Percentiles rank a stretch among this genome's conserved stretches.
phyloP scores from a whole-genome alignment of 1,140 invertebrate genomes.

The Polyergus mexicanus region DNA sequence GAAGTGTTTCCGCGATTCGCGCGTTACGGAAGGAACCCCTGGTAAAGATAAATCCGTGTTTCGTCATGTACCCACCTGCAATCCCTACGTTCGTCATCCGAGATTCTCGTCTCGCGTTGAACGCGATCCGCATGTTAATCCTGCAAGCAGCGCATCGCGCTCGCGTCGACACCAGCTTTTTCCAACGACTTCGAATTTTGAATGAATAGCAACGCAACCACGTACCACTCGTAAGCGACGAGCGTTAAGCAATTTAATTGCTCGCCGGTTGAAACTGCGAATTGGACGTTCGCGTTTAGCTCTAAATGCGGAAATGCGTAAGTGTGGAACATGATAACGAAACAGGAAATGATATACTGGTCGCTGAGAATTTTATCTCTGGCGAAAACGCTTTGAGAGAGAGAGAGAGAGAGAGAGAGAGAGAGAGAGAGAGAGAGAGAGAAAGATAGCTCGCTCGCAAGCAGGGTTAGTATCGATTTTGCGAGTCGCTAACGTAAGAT shows the following conservation, averaged over 20 bases:
- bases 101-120: conserved; percentile 36
- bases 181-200: conserved; percentile 16
- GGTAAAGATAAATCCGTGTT: background rate
- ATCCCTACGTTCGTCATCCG: background rate
- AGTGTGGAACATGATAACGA: background rate
- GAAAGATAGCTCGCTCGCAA: background rate
- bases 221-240: background rate
- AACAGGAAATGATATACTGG: background rate
- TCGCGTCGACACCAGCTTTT: background rate
- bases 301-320: background rate
- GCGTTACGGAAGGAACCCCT: background rate
- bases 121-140: conserved; percentile 38
- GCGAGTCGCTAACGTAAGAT: conserved; percentile 54
- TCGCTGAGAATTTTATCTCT: conserved; percentile 9
- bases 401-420: conserved; percentile 3
- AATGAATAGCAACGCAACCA: conserved; percentile 18
- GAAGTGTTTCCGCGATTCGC: conserved; percentile 31
- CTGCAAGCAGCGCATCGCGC: conserved; percentile 24
- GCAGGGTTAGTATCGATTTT: conserved; percentile 54
- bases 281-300: background rate
- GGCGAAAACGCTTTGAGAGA: background rate
- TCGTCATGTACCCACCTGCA: background rate
- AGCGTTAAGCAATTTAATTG: background rate
- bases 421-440: background rate
- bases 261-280: background rate